A percentile compares a stretch with the other conserved stretches of the same genome.
Evolutionary conservation across 2,888 invertebrate genomes (phyloP).

Genomic region (Tipula vernalis): DNA sequence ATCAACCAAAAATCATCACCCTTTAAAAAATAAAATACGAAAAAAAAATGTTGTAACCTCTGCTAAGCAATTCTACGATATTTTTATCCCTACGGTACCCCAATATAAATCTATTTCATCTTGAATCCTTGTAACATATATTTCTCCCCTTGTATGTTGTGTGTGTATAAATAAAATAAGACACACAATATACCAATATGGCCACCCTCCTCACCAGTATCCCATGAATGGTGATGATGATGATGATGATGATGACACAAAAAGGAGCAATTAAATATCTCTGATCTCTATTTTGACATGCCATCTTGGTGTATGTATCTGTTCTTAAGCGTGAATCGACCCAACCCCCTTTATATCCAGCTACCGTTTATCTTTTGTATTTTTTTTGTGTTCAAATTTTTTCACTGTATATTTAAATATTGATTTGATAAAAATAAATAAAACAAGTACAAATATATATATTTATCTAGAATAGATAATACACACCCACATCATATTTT

Average conservation of each 20-base stretch:
- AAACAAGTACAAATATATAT: not conserved
- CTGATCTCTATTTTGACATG: not conserved
- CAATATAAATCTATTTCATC: not conserved
- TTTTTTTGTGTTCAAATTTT: not conserved
- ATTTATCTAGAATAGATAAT: not conserved
- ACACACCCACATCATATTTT: not conserved
- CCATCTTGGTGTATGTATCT: not conserved
- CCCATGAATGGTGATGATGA: not conserved
- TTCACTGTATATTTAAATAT: not conserved
- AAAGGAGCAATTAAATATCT: not conserved
- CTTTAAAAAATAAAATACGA: not conserved
- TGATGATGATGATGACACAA: not conserved
- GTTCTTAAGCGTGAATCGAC: not conserved
- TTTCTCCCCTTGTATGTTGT: not conserved
- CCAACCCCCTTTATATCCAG: not conserved
- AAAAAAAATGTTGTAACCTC: not conserved
- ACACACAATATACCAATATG: not conserved
- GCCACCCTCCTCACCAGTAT: not conserved
- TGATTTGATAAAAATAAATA: constrained; percentile 4
- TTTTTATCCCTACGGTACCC: not conserved
- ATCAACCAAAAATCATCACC: not conserved
- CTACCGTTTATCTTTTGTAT: not conserved
- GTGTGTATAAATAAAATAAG: not conserved
- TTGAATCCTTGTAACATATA: not conserved
- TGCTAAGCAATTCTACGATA: not conserved